These are phyloP conservation scores for Tapirus indicus DNA, from an alignment of 2,797 vertebrate species.

Conservation along the genomic window DNA sequence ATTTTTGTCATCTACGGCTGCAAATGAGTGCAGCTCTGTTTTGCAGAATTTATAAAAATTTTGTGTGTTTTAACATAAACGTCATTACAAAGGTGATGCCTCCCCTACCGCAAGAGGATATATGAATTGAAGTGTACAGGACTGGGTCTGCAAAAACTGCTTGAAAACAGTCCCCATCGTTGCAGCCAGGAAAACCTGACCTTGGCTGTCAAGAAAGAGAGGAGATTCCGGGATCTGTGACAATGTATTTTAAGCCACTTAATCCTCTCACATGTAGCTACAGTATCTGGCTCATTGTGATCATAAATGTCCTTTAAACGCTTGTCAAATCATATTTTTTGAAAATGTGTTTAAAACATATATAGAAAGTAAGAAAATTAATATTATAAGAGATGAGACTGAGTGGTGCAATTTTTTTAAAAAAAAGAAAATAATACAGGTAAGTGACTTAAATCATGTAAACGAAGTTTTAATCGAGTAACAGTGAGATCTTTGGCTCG, in stretches of 20 bases:
- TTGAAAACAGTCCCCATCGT: neutral
- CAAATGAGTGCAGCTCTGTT: neutral
- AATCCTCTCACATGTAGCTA: conserved; percentile 36
- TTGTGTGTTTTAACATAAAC: neutral
- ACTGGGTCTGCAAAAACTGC: neutral
- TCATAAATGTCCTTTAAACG: conserved; percentile 3
- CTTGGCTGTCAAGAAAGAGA: conserved; percentile 33
- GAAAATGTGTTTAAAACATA: conserved; percentile 32
- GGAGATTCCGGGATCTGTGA: conserved; percentile 9
- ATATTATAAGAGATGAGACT: neutral
- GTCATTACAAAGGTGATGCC: neutral
- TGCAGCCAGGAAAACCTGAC: neutral
- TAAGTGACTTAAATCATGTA: neutral
- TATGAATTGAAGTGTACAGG: neutral
- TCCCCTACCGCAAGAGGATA: neutral
- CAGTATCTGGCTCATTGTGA: neutral
- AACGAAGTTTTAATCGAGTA: neutral
- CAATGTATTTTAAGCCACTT: conserved; percentile 8
- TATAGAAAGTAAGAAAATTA: conserved; percentile 36
- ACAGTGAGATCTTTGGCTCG: neutral
- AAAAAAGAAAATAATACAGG: neutral
- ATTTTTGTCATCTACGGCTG: conserved; percentile 14
- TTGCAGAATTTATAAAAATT: neutral
- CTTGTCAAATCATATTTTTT: conserved; percentile 35
- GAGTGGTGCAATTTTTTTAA: neutral